Conservation (phyloP, 2,113 vertebrate species). For the Neopipo cinnamomea region DNA sequence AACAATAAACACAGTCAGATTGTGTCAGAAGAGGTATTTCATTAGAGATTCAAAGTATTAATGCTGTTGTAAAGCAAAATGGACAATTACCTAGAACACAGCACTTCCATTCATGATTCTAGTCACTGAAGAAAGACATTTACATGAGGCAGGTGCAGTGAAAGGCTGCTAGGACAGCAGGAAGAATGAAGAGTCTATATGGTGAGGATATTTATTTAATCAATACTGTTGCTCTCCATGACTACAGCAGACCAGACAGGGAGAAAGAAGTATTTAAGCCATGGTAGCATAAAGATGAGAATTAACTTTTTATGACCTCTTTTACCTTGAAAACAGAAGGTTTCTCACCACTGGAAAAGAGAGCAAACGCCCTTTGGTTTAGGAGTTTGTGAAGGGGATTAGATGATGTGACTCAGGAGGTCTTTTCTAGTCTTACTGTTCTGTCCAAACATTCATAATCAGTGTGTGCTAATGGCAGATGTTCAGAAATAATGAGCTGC, state of each 20-base stretch:
- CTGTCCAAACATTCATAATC: not conserved
- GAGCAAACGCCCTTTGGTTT: not conserved
- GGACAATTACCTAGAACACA: not conserved
- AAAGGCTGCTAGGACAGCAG: not conserved
- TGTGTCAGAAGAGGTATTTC: not conserved
- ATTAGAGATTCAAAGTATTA: not conserved
- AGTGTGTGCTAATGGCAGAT: not conserved
- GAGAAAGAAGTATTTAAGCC: not conserved
- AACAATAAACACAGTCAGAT: not conserved
- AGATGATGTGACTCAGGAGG: not conserved
- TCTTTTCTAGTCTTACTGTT: not conserved
- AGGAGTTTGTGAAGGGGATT: not conserved
- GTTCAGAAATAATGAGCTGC: not conserved
- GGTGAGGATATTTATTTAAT: not conserved
- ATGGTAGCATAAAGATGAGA: not conserved
- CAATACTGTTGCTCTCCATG: not conserved
- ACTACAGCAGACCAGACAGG: not conserved
- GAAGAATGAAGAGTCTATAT: not conserved
- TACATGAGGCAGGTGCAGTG: not conserved
- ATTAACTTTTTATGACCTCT: not conserved
- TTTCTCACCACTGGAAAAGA: not conserved
- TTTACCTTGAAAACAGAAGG: not conserved
- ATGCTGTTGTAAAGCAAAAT: not conserved
- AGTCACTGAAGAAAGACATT: not conserved
- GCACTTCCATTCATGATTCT: not conserved